Conservation (phyloP, 2,797 vertebrate species). For the Danio albolineatus region DNA sequence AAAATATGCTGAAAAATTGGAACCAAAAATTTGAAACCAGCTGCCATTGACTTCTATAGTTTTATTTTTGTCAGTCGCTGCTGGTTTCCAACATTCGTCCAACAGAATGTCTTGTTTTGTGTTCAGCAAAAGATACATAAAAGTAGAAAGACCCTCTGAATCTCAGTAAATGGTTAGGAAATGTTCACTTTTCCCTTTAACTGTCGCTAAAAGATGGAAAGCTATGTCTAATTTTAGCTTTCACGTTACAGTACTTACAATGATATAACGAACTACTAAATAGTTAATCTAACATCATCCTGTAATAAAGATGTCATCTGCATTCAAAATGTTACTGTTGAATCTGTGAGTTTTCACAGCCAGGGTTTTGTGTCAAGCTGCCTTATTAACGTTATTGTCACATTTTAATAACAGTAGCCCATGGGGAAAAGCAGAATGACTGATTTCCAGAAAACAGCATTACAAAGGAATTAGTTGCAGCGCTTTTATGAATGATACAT, state of each 20-base stretch:
- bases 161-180: no score
- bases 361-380: constrained; percentile 29
- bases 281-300: not conserved
- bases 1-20: no score
- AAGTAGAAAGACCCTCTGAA: no score
- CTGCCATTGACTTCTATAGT: no score
- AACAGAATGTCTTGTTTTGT: no score
- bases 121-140: no score
- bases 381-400: constrained; percentile 9
- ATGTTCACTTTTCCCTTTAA: no score
- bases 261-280: not conserved
- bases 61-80: no score
- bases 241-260: not conserved
- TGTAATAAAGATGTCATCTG: not conserved
- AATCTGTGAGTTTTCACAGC: constrained; percentile 16
- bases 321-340: constrained; percentile 9
- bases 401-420: constrained; percentile 27
- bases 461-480: constrained; percentile 47
- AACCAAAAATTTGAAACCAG: no score
- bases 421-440: constrained; percentile 11
- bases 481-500: constrained; percentile 42
- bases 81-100: no score
- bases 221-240: no score
- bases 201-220: no score
- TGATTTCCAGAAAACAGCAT: constrained; percentile 39